A percentile compares a stretch with the other conserved stretches of the same genome.
Evolutionary conservation across 2,113 vertebrate genomes (phyloP).

Genomic region (Callipepla squamata): DNA sequence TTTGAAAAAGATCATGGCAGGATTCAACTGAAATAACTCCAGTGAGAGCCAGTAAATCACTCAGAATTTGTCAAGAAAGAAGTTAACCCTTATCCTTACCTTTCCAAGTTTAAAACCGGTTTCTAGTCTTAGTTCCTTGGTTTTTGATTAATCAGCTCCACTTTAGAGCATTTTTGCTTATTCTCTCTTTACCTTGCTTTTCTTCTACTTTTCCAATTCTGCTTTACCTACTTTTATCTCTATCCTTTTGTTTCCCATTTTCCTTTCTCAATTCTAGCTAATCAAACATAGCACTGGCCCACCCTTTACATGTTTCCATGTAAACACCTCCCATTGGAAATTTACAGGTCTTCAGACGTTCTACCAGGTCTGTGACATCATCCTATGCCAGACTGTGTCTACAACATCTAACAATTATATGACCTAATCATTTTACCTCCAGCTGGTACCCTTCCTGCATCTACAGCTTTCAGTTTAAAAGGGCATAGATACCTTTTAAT

Average conservation of each 20-base stretch:
- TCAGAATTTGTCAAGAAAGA: neutral
- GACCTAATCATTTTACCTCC: neutral
- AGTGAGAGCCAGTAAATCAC: neutral
- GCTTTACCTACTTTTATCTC: neutral
- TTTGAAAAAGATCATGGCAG: neutral
- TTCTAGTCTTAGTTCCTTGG: neutral
- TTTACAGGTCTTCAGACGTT: neutral
- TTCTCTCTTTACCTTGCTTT: neutral
- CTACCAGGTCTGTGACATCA: neutral
- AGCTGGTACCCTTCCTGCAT: neutral
- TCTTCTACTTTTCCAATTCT: neutral
- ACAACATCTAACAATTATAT: neutral
- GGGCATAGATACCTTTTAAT: neutral
- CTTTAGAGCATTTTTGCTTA: neutral
- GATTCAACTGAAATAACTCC: neutral
- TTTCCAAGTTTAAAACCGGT: neutral
- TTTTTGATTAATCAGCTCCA: neutral
- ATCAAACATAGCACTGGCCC: fast-evolving
- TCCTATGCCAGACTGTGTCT: neutral
- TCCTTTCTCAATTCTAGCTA: neutral
- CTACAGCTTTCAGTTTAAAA: neutral
- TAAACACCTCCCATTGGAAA: neutral
- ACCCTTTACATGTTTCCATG: neutral
- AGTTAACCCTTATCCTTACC: neutral
- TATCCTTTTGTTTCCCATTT: neutral